Percentiles rank a stretch among this genome's conserved stretches.
These are phyloP conservation scores for Lithophane ornitopus DNA, from an alignment of 2,888 invertebrate species.

Conservation along the genomic window DNA sequence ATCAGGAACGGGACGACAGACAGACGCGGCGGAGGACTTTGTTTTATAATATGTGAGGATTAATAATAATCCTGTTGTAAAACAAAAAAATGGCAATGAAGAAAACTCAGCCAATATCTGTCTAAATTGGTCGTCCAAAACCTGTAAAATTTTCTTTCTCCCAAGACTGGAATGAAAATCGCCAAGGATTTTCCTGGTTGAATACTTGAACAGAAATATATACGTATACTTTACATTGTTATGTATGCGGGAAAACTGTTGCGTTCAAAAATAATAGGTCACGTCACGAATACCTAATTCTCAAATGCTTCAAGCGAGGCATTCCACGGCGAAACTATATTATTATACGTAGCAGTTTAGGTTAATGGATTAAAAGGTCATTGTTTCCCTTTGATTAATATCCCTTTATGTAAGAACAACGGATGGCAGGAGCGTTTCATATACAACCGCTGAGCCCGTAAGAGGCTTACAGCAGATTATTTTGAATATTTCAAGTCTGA, in stretches of 20 bases:
- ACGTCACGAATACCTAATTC: slow-evolving; percentile 34
- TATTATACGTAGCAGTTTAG: slow-evolving; percentile 3
- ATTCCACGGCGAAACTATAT: slow-evolving; percentile 27
- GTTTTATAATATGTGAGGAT: no score
- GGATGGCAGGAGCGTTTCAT: slow-evolving; percentile 7
- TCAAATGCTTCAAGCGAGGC: slow-evolving; percentile 17
- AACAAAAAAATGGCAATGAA: slow-evolving; percentile 10
- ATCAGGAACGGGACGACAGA: no score
- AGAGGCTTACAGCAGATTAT: slow-evolving; percentile 47
- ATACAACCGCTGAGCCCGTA: slow-evolving; percentile 26
- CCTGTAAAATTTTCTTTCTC: background rate
- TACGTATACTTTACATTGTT: background rate
- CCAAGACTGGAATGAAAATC: background rate
- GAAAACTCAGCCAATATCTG: slow-evolving; percentile 8
- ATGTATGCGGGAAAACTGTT: slow-evolving; percentile 22
- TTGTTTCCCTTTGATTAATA: slow-evolving; percentile 44
- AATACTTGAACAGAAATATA: slow-evolving; percentile 3
- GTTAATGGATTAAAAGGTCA: slow-evolving; percentile 38
- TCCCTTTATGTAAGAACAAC: slow-evolving; percentile 23
- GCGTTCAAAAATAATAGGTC: slow-evolving; percentile 35
- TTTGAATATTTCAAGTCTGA: slow-evolving; percentile 29
- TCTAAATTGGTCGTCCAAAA: slow-evolving; percentile 1
- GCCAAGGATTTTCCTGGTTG: background rate
- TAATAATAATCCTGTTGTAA: slow-evolving; percentile 30
- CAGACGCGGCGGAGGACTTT: no score